A percentile compares a stretch with the other conserved stretches of the same genome.
phyloP scores from a whole-genome alignment of 2,888 invertebrate genomes.

The Synanthedon vespiformis region DNA sequence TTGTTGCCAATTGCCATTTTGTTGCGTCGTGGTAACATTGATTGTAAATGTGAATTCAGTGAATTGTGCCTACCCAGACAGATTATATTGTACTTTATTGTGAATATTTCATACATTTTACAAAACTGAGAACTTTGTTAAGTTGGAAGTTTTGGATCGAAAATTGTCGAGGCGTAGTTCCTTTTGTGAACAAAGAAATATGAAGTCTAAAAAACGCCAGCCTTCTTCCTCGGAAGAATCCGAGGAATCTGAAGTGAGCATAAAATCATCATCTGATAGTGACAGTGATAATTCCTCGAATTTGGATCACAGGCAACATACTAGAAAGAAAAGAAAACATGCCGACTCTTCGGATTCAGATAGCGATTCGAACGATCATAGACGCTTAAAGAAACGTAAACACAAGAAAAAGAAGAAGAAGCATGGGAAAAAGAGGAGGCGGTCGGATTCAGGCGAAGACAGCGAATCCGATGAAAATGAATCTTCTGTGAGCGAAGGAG shows the following conservation, averaged over 20 bases:
- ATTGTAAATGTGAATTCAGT: too few species aligned
- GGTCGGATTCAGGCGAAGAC: constrained; percentile 34
- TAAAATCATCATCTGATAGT: constrained; percentile 47
- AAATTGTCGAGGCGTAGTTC: too few species aligned
- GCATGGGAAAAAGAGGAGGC: constrained; percentile 56
- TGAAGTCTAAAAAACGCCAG: constrained; percentile 59
- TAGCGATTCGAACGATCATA: constrained; percentile 49
- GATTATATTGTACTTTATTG: too few species aligned
- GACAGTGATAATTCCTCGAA: constrained; percentile 53
- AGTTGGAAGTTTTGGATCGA: too few species aligned
- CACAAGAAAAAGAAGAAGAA: constrained; percentile 68
- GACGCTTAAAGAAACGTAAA: constrained; percentile 56
- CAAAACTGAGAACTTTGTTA: too few species aligned
- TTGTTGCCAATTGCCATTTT: too few species aligned
- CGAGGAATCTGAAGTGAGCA: constrained; percentile 46
- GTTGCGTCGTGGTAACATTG: too few species aligned
- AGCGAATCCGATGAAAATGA: constrained; percentile 36
- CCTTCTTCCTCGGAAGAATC: constrained; percentile 55
- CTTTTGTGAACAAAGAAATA: constrained; percentile 10
- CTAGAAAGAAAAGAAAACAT: constrained; percentile 54
- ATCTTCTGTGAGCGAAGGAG: constrained; percentile 49
- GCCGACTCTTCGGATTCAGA: constrained; percentile 53
- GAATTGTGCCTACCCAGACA: too few species aligned
- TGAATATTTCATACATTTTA: too few species aligned
- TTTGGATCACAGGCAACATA: constrained; percentile 45